These are phyloP conservation scores for Eupithecia tripunctaria DNA, from an alignment of 2,888 invertebrate genomes.

Conservation along the genomic window DNA sequence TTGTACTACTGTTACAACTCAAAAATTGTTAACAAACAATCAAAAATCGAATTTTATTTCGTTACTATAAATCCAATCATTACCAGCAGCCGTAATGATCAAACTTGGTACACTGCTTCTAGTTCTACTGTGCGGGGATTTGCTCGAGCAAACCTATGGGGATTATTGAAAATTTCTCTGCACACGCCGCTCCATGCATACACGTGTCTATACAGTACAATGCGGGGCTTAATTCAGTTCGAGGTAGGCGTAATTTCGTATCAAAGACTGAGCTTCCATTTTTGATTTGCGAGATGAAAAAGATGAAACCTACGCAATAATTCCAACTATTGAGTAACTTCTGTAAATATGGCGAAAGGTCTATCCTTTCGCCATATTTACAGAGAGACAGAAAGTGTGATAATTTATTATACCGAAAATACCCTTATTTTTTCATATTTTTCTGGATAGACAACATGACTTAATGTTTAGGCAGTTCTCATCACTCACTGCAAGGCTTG, in stretches of 20 bases:
- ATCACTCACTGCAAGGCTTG: no score
- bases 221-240: slow-evolving; percentile 39
- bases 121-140: slow-evolving; percentile 3
- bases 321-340: neutral
- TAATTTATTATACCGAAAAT: no score
- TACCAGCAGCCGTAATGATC: no score
- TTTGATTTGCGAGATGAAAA: neutral
- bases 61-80: no score
- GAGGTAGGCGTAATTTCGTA: neutral
- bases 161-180: slow-evolving; percentile 78
- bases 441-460: neutral
- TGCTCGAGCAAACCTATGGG: slow-evolving; percentile 69
- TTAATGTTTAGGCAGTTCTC: neutral
- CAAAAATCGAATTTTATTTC: no score
- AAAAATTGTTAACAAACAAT: no score
- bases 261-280: neutral
- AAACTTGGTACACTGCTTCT: neutral
- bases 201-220: slow-evolving; percentile 46
- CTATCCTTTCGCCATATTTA: no score
- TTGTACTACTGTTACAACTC: no score
- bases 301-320: neutral
- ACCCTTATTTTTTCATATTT: no score
- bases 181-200: slow-evolving; percentile 50
- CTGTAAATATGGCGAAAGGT: neutral
- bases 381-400: no score